These are phyloP conservation scores for Meteorus cinctellus DNA, from an alignment of 2,888 invertebrate species.

Conservation along the genomic window DNA sequence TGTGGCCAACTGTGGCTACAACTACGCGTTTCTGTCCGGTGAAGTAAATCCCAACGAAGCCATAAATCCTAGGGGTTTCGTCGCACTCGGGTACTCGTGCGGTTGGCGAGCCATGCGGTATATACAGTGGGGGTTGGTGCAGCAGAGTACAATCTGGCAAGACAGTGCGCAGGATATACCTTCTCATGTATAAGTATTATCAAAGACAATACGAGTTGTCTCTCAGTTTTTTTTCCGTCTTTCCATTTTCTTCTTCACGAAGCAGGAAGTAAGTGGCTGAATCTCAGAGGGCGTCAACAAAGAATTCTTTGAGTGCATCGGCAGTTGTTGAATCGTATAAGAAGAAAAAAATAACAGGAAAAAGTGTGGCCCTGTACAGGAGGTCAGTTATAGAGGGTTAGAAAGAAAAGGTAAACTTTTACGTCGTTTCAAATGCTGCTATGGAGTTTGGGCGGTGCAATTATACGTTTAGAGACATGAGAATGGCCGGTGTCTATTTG, in stretches of 20 bases:
- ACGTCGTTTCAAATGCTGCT: neutral
- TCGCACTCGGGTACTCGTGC: slow-evolving; percentile 47
- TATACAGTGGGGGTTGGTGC: neutral
- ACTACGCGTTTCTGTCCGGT: slow-evolving; percentile 43
- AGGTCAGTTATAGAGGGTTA: neutral
- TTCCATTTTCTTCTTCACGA: slow-evolving; percentile 1
- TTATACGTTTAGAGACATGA: neutral
- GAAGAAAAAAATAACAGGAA: neutral
- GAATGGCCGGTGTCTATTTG: neutral
- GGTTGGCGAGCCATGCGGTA: slow-evolving; percentile 30
- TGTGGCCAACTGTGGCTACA: slow-evolving; percentile 37
- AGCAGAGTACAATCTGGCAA: neutral
- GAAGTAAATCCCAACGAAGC: slow-evolving; percentile 54
- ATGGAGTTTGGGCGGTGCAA: neutral
- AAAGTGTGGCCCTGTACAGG: neutral
- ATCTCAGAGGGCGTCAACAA: slow-evolving; percentile 17
- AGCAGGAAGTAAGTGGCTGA: neutral
- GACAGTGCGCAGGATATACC: slow-evolving; percentile 24
- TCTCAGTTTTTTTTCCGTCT: neutral
- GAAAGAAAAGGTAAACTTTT: neutral
- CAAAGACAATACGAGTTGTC: neutral
- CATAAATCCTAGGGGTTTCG: slow-evolving; percentile 55
- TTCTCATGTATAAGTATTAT: slow-evolving; percentile 17
- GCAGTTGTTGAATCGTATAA: neutral
- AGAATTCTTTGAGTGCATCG: neutral